A percentile compares a stretch with the other conserved stretches of the same genome.
These are phyloP conservation scores for Leuctra nigra DNA, from an alignment of 2,888 invertebrate species.

Conservation along the genomic window DNA sequence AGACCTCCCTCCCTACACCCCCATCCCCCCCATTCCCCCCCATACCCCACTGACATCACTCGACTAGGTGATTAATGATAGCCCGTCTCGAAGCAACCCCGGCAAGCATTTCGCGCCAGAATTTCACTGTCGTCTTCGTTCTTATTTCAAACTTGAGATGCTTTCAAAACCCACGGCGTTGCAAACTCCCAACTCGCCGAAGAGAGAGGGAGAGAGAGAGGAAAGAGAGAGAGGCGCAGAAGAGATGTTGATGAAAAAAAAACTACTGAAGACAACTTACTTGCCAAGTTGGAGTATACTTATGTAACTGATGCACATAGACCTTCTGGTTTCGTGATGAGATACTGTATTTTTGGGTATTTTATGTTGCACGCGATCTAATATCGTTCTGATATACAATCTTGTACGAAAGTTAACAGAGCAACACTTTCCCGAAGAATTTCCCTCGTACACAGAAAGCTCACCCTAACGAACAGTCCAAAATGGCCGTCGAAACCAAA, in stretches of 20 bases:
- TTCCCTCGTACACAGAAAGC: too few relatives aligned
- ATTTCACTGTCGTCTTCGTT: constrained; percentile 18
- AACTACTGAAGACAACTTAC: constrained; percentile 15
- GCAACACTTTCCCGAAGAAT: too few relatives aligned
- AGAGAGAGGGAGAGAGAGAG: too few relatives aligned
- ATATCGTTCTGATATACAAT: too few relatives aligned
- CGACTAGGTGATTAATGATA: constrained; percentile 15
- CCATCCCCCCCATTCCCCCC: neutral
- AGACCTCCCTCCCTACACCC: constrained; percentile 9
- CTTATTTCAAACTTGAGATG: constrained; percentile 18
- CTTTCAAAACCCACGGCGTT: constrained; percentile 18
- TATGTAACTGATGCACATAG: constrained; percentile 5
- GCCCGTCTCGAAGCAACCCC: constrained; percentile 4
- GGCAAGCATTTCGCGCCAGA: constrained; percentile 15
- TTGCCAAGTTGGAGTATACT: constrained; percentile 15
- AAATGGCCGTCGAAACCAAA: too few relatives aligned
- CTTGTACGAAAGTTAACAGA: too few relatives aligned
- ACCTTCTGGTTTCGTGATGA: neutral
- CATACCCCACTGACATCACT: constrained; percentile 17
- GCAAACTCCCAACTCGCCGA: constrained; percentile 17
- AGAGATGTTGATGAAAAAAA: constrained; percentile 18
- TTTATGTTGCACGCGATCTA: too few relatives aligned
- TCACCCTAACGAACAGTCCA: too few relatives aligned
- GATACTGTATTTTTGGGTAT: too few relatives aligned
- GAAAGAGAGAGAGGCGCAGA: too few relatives aligned